phyloP scores from a whole-genome alignment of 2,113 vertebrate species.

The Tiliqua scincoides region DNA sequence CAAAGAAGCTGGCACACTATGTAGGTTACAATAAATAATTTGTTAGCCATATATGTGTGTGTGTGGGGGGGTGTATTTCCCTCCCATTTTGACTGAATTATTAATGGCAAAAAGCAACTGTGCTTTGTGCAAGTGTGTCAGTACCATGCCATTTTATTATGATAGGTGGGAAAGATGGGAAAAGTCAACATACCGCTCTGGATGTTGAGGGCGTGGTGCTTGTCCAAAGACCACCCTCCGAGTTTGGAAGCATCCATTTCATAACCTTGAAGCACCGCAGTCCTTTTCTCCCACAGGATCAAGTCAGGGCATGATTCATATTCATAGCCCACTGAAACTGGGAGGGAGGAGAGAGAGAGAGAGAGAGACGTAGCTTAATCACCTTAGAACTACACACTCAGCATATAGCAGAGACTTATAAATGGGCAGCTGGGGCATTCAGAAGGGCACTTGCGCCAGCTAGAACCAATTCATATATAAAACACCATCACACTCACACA shows the following conservation, averaged over 20 bases:
- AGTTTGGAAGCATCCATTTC: slow-evolving; percentile 94
- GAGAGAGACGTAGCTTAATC: slow-evolving; percentile 13
- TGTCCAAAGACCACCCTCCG: slow-evolving; percentile 94
- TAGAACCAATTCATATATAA: slow-evolving; percentile 32
- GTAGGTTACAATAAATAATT: slow-evolving; percentile 33
- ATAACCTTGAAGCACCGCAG: slow-evolving; percentile 92
- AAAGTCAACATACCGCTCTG: slow-evolving; percentile 87
- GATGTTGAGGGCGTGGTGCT: slow-evolving; percentile 95
- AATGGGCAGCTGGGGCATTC: accelerated
- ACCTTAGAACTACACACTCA: neutral
- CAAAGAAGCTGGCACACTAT: slow-evolving; percentile 7
- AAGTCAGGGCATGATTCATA: slow-evolving; percentile 98
- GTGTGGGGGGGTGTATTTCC: neutral
- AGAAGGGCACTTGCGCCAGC: slow-evolving; percentile 17
- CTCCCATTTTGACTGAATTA: slow-evolving; percentile 19
- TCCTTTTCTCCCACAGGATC: slow-evolving; percentile 98
- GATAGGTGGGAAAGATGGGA: neutral
- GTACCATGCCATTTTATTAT: neutral
- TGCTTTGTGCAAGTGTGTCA: neutral
- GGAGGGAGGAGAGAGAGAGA: slow-evolving; percentile 15
- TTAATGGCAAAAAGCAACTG: neutral
- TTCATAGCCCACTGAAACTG: slow-evolving; percentile 96
- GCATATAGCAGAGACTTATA: neutral
- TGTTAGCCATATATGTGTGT: neutral
- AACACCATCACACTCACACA: slow-evolving; percentile 24